Base-by-base conservation (phyloP, 1,140 invertebrate genomes). In the Pachyrhynchus sulphureomaculatus region DNA sequence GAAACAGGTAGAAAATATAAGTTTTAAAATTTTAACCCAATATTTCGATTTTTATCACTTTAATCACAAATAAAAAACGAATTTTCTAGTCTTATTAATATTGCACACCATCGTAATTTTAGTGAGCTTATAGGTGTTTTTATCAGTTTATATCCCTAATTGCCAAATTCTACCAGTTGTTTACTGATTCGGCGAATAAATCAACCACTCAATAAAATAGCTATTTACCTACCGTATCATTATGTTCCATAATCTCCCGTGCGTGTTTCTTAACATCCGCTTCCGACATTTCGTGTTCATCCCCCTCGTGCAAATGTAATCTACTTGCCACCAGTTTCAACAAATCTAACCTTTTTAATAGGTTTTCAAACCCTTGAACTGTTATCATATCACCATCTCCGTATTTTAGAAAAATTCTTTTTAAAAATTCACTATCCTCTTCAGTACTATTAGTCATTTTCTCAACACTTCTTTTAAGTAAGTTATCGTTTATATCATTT, bases 321-420 rank as follows among this genome's bases (percentile, higher is more conserved):
- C 81, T 82, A 45, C 79, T 69, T 8, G 60, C 44, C 32, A 68
- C 17, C 24, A 66, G 23, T 21, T 67, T 60, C 15, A 64, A 36
- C 32, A 89, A 76, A 48, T 84, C 81, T 54, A 90, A 68, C 20
- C 81, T 82, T 53, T 80, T 75, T 1, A 90, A 72, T 73, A 90
- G 81, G 36, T 76, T 82, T 64, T 87, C 82, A 63, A 91, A 88
- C 21, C 84, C 86, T 0, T 82, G 80, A 58, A 87, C 70, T 62
- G 83, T 85, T 78, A 89, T 82, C 13, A 79, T 84, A 6, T 81
- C 79, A 4, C 81, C 81, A 41, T 83, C 79, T 4, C 81, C 81
- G 62, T 84, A 83, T 17, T 76, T 69, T 29, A 76, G 65, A 60
- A 82, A 82, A 45, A 83, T 72, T 67, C 80, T 78, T 45, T 73